Base-by-base conservation (phyloP, 2,113 vertebrate genomes). In the Sinosuthora webbiana region DNA sequence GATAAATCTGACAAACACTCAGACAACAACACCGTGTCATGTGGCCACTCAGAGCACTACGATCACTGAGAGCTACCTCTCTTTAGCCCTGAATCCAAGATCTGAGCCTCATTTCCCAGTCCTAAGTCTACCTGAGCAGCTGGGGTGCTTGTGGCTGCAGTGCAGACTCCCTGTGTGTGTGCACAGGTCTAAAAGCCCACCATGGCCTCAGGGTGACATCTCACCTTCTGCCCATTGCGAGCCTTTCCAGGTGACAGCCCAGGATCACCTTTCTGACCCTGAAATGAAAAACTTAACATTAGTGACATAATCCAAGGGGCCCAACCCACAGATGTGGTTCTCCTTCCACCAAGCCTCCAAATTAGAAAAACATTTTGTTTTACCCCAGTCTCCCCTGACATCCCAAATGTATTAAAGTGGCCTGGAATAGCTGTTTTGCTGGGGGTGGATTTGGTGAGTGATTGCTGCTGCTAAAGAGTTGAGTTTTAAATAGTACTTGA, bases 231-330 rank as follows among this genome's bases (percentile, higher is more conserved):
- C 97, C 99, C 99, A 93, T 98, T 99, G 31, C 96, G 97, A 95
- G 99, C 99, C 94, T 98, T 98, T 83, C 99, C 99, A 95, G 99
- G 99, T 27, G 99, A 99, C 37, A 99, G 96, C 77, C 99, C 99
- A 20, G 99, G 98, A 97, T 99, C 99, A 84, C 99, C 99, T 95
- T 99, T 99, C 89, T 98, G 98, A 70, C 99, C 99, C 99, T 99
- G 97, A 96, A 97, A 97, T 5, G 90, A 95, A 97, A 80, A 98
- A 83, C 31, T 90, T 55, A 12, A 13, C 7, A 55, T 92, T 96
- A 96, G 62, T 63, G 47, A 79, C 30, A 9, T 6, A 42, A 53
- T 11, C 23, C 64, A 52, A 63, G 62, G 62, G n/a, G 71, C 39
- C 31, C 68, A 60, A 10, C 21, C 41, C 49, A 37, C 9, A 47